phyloP scores from a whole-genome alignment of 2,797 vertebrate genomes.

The Poecilia velifera region DNA sequence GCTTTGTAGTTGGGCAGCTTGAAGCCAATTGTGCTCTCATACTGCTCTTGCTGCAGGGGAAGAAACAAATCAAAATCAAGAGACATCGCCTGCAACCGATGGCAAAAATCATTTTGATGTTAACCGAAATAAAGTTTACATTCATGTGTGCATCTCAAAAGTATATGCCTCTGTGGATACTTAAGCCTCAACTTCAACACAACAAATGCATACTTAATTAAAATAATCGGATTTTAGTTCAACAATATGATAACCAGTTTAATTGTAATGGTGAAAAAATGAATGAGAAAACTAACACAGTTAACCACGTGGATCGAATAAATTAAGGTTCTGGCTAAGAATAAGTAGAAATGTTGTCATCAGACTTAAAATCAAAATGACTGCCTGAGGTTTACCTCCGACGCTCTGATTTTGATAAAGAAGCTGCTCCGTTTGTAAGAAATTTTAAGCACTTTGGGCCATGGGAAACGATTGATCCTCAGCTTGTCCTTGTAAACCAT shows the following conservation, averaged over 20 bases:
- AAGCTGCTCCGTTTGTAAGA: constrained; percentile 98
- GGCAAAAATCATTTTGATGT: background rate
- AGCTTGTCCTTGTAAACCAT: constrained; percentile 96
- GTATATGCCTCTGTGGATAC: background rate
- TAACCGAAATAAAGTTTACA: background rate
- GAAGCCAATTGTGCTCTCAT: constrained; percentile 94
- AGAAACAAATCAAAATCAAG: constrained; percentile 26
- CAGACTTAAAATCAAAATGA: background rate
- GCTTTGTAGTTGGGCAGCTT: constrained; percentile 94
- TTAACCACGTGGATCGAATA: background rate
- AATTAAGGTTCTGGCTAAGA: background rate
- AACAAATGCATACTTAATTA: background rate
- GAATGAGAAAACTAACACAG: background rate
- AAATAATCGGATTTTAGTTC: background rate
- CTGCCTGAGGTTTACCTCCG: constrained; percentile 83
- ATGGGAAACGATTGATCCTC: constrained; percentile 94
- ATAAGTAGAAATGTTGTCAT: background rate
- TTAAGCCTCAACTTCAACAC: background rate
- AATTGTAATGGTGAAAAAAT: background rate
- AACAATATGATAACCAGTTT: background rate
- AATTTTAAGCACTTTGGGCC: constrained; percentile 98
- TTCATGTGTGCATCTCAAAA: background rate
- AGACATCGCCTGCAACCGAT: background rate
- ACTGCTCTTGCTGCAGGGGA: constrained; percentile 88
- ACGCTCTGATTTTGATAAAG: constrained; percentile 93